Base-by-base conservation (phyloP, 2,888 invertebrate species). In the Eupithecia pulchellata region DNA sequence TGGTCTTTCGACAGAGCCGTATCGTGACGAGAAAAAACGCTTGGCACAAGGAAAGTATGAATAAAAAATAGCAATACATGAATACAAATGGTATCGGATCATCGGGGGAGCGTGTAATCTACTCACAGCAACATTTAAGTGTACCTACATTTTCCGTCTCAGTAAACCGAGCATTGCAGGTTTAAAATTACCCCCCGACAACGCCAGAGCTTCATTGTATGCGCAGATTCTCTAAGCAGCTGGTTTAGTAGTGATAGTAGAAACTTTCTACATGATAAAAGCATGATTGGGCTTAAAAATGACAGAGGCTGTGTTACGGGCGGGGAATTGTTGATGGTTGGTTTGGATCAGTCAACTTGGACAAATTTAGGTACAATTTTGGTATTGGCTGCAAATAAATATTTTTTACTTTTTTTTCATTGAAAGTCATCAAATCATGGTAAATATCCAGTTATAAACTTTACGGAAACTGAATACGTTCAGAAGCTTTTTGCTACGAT, bases 61-160 rank as follows among this genome's bases (percentile, higher is more conserved):
- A n/a, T n/a, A n/a, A n/a, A n/a, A n/a, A n/a, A n/a, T n/a, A n/a
- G n/a, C n/a, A n/a, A n/a, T n/a, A n/a, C n/a, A n/a, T 30, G 8
- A 6, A 4, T 6, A 30, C 4, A 8, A 30, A 8, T 30, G 42
- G 3, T 47, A 47, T 47, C 42, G n/a, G n/a, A 47, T 75, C 69
- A 69, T 68, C 42, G 72, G 29, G 52, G 70, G 52, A 58, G 61
- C 42, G 64, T 57, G 70, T 70, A 73, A 76, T 74, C 70, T 70
- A n/a, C n/a, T n/a, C n/a, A n/a, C n/a, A 66, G 60, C 66, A 29
- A 71, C 62, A 57, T 71, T 72, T 71, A 71, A 71, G 68, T 71
- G 69, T 58, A n/a, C 20, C 32, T 20, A 65, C 70, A 72, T 76
- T 76, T 74, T 75, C 72, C 68, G 63, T 71, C 68, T 72, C 69